Evolutionary conservation across 2,797 vertebrate genomes (phyloP).

Genomic region (Jordanella pulchra): DNA sequence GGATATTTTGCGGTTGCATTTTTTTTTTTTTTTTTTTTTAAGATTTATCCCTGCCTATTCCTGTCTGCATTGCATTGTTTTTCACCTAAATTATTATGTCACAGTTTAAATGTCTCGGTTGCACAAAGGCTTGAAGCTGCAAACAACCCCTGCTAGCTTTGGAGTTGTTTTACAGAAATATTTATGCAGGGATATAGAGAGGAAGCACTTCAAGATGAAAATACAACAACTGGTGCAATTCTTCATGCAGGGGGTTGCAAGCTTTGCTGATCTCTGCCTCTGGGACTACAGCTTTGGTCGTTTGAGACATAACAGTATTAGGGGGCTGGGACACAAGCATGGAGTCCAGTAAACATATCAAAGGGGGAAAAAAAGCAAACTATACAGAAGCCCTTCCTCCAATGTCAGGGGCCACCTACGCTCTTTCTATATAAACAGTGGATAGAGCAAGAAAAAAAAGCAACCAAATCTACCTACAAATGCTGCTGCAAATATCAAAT

Average conservation of each 20-base stretch:
- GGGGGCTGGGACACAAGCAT: slow-evolving; percentile 54
- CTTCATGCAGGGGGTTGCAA: slow-evolving; percentile 23
- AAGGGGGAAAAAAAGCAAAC: slow-evolving; percentile 62
- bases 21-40: slow-evolving; percentile 30
- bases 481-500: slow-evolving; percentile 50
- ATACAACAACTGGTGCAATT: slow-evolving; percentile 28
- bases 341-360: slow-evolving; percentile 66
- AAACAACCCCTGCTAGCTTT: neutral
- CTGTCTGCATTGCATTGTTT: slow-evolving; percentile 34
- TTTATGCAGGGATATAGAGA: slow-evolving; percentile 9
- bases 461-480: slow-evolving; percentile 20
- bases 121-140: neutral
- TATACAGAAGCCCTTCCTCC: slow-evolving; percentile 58
- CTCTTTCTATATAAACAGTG: slow-evolving; percentile 31
- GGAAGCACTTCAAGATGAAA: slow-evolving; percentile 15
- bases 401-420: slow-evolving; percentile 65
- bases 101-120: slow-evolving; percentile 20
- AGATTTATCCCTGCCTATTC: slow-evolving; percentile 39
- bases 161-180: slow-evolving; percentile 4
- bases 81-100: slow-evolving; percentile 36
- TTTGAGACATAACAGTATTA: slow-evolving; percentile 63
- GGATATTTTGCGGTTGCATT: slow-evolving; percentile 30
- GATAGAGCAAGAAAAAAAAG: slow-evolving; percentile 34
- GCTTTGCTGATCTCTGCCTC: slow-evolving; percentile 60
- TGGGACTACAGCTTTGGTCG: slow-evolving; percentile 50